Evolutionary conservation across 2,888 invertebrate species (phyloP), one percentile per base, ranked within the genome.

Genomic region (Acleris laterana): DNA sequence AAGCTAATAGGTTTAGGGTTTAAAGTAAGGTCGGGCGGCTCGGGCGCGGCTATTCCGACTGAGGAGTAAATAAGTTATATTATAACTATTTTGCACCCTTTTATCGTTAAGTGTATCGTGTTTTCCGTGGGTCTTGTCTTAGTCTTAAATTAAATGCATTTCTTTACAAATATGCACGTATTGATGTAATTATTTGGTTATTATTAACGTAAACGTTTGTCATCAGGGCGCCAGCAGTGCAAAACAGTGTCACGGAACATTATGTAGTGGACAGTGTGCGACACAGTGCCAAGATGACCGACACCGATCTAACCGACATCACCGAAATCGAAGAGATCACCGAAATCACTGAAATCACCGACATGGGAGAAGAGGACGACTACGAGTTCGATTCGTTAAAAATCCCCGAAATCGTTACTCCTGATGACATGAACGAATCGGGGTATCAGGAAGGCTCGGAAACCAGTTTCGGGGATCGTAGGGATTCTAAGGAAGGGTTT

Each of bases 361-460:
- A 87, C 69, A 76, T 88, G 71, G 87, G 89, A 71, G 90, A 89
- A 64, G 88, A 90, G 52, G 85, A 85, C 75, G 88, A 84, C 59
- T 91, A 87, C 82, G 88, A 87, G 42, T 88, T 83, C 80, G 88
- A 89, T 68, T 78, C 79, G 70, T 84, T 87, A 9, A 91, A 90
- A 70, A 89, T 91, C 68, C 91, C 92, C n/a, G 90, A 91, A 58
- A 92, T 92, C 69, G 85, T 90, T 5, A 87, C 91, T 0, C 86
- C 90, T 0, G 92, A 93, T 28, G 92, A 93, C 53, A 90, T 92
- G 90, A 90, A 87, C 76, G 92, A 93, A 72, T 90, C 90, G 2
- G 92, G 92, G 1, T 93, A 90, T 63, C 91, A 90, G 70, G 92
- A 91, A 71, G 91, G 90, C 0, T 93, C 92, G 2, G 92, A 92